Evolutionary conservation across 2,113 vertebrate species (phyloP).

Genomic region (Meles meles): DNA sequence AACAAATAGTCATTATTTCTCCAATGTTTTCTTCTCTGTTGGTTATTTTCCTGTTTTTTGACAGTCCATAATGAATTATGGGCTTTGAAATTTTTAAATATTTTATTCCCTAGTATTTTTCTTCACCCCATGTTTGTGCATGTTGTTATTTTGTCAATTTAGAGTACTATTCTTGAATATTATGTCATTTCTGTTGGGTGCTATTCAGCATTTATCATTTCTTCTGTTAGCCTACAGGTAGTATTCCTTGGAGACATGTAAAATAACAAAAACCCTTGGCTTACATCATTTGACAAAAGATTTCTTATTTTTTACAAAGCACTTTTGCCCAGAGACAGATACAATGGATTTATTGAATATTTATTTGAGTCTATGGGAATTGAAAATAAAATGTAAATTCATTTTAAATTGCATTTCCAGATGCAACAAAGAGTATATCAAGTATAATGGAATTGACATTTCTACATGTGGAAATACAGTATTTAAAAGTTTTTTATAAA

Average conservation of each 20-base stretch:
- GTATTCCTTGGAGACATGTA: background rate
- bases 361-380: slow-evolving; percentile 11
- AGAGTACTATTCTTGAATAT: background rate
- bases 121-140: background rate
- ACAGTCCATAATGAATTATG: background rate
- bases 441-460: background rate
- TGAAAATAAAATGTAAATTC: slow-evolving; percentile 46
- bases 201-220: background rate
- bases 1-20: background rate
- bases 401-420: background rate
- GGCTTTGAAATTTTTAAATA: background rate
- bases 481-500: background rate
- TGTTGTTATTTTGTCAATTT: background rate
- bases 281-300: slow-evolving; percentile 25
- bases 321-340: slow-evolving; percentile 11
- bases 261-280: background rate
- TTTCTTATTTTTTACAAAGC: slow-evolving; percentile 31
- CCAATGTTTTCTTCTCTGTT: background rate
- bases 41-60: background rate
- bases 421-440: background rate
- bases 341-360: slow-evolving; percentile 48
- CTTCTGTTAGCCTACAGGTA: background rate
- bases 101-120: slow-evolving; percentile 27
- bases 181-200: background rate
- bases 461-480: background rate